Base-by-base conservation (phyloP, 64 coral and sea anemone species). In the Stichodactyla helianthus region DNA sequence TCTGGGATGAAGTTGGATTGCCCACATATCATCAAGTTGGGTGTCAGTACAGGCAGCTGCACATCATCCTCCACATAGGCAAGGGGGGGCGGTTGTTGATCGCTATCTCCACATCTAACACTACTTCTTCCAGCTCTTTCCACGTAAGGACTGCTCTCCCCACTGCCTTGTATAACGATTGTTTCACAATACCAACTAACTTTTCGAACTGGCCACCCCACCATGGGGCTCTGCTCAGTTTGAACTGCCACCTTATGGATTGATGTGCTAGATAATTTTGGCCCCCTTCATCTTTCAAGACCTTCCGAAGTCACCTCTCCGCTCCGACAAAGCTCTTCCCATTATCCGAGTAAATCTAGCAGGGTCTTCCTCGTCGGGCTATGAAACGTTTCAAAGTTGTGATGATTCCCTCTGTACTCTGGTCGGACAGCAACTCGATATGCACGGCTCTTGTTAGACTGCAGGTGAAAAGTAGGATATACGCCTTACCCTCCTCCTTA, bases 171-270 rank as follows among this genome's bases (percentile, higher is more conserved):
- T 59, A 84, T 15, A 84, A 55, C 14, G 83, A 16, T 63, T 62
- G 83, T 13, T 84, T 84, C 55, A 84, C 59, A 5, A 84, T 62
- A 1, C 83, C 83, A 17, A 84, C 83, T 27, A 84, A 63, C n/a
- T 55, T 84, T 16, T 84, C 83, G 23, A 84, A 84, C 23, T 84
- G 83, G 6, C 83, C 83, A 50, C 83, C 83, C 83, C 83, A 84
- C 83, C 83, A 84, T 18, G 83, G 83, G 22, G 83, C 83, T 50
- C 83, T 84, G 51, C 83, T 84, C 5, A 84, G 55, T 10, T 84
- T 84, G 56, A 84, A 84, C 83, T 63, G 54, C 83, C 83, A 84
- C 56, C 10, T n/a, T 4, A 84, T 62, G 23, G n/a, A 35, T 10
- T 59, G 59, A 17, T 84, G 54, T 5, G 83, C 83, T 16, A 84